A percentile compares a stretch with the other conserved stretches of the same genome.
Evolutionary conservation across 2,888 invertebrate species (phyloP).

Genomic region (Dolichopus griseipennis): DNA sequence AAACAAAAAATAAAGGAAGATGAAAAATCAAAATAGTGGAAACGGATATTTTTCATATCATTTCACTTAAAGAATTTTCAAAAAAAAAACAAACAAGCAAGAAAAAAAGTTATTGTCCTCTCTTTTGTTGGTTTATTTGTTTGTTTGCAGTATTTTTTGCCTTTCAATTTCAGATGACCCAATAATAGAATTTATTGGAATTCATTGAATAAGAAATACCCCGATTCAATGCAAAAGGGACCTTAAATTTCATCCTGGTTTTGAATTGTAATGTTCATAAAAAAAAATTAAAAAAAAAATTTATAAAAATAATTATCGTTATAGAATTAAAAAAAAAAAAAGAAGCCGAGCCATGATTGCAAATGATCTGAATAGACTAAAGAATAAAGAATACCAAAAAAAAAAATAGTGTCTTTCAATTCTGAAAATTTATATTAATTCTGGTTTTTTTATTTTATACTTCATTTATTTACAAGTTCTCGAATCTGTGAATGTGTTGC

Average conservation of each 20-base stretch:
- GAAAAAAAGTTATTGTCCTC: too few relatives aligned
- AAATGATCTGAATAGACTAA: not conserved
- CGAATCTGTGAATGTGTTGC: too few relatives aligned
- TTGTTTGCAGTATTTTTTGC: not conserved
- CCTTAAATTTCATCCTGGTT: not conserved
- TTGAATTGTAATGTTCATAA: not conserved
- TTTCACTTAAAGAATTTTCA: too few relatives aligned
- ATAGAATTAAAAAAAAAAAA: not conserved
- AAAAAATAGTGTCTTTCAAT: not conserved
- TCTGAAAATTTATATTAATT: not conserved
- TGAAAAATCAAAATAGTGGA: too few relatives aligned
- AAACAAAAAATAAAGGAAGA: too few relatives aligned
- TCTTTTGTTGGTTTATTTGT: too few relatives aligned
- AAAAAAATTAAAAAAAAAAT: not conserved
- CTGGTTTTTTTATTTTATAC: not conserved
- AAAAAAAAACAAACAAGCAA: too few relatives aligned
- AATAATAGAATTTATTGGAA: not conserved
- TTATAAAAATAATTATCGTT: not conserved
- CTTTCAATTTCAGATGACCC: conserved; percentile 1
- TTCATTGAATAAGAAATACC: not conserved
- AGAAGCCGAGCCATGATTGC: not conserved
- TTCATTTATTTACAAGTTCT: not conserved
- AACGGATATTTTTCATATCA: too few relatives aligned
- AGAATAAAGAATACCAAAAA: too few relatives aligned
- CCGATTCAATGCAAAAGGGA: too few relatives aligned